A percentile compares a stretch with the other conserved stretches of the same genome.
These are phyloP conservation scores for Steinernema khuongi DNA, from an alignment of 1,140 invertebrate genomes.

Conservation along the genomic window DNA sequence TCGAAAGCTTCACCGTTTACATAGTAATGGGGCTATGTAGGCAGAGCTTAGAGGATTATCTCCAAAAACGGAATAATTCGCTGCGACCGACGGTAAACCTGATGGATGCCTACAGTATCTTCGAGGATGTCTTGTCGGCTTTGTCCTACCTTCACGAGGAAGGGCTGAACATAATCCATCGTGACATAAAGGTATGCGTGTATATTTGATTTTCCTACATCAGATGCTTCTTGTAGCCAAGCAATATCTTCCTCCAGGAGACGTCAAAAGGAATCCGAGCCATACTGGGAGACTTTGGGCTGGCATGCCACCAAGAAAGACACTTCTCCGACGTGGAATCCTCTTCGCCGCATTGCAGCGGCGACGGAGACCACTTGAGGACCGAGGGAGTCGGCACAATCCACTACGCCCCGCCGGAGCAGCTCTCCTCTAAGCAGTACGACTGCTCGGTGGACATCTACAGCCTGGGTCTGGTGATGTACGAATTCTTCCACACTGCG, in stretches of 20 bases:
- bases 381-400: background rate
- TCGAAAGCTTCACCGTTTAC: background rate
- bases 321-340: background rate
- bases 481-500: background rate
- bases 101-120: background rate
- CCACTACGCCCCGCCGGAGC: background rate
- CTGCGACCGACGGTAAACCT: background rate
- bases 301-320: background rate
- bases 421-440: background rate
- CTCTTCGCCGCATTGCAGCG: background rate
- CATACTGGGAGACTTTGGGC: background rate
- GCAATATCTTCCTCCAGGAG: background rate
- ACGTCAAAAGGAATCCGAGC: background rate
- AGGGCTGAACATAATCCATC: background rate
- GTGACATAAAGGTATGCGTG: background rate
- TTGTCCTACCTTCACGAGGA: background rate
- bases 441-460: background rate
- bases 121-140: background rate
- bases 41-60: background rate
- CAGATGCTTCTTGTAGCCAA: background rate
- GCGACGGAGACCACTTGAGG: background rate
- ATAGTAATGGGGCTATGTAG: background rate
- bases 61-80: background rate
- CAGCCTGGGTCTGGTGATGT: slow-evolving; percentile 11
- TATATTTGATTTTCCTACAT: background rate